These are phyloP conservation scores for Sycophaga agraensis DNA, from an alignment of 1,140 invertebrate species.

Conservation along the genomic window DNA sequence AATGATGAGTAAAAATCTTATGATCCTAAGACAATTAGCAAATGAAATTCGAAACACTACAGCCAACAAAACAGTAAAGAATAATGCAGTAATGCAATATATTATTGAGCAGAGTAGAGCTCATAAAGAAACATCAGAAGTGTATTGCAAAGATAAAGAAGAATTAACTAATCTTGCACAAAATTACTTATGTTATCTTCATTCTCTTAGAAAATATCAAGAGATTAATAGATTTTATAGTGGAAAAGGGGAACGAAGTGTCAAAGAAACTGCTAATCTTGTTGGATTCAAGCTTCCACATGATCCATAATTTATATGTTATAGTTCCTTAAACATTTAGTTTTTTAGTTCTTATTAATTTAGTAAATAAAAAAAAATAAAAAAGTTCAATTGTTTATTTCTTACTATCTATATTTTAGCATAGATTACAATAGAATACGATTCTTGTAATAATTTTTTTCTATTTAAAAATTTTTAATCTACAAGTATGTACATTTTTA, in stretches of 20 bases:
- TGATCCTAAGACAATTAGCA: constrained; percentile 6
- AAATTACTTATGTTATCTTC: constrained; percentile 75
- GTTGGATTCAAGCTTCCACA: constrained; percentile 85
- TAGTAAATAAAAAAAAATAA: too few relatives aligned
- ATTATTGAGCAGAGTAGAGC: constrained; percentile 71
- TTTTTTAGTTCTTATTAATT: too few relatives aligned
- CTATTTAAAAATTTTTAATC: too few relatives aligned
- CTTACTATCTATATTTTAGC: too few relatives aligned
- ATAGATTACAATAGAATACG: too few relatives aligned
- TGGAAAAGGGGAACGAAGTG: constrained; percentile 73
- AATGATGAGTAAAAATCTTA: constrained; percentile 18
- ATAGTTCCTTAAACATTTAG: too few relatives aligned
- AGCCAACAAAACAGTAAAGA: constrained; percentile 56
- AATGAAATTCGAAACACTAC: constrained; percentile 62
- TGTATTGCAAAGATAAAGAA: constrained; percentile 76
- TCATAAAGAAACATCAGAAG: constrained; percentile 75
- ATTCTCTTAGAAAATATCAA: constrained; percentile 66
- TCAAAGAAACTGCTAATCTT: constrained; percentile 76
- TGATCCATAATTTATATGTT: constrained; percentile 61
- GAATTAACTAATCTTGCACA: constrained; percentile 72
- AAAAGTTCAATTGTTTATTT: too few relatives aligned
- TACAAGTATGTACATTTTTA: too few relatives aligned
- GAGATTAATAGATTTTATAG: constrained; percentile 73
- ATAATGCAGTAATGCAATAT: constrained; percentile 65
- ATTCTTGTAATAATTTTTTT: too few relatives aligned